A percentile compares a stretch with the other conserved stretches of the same genome.
Conservation (phyloP, 2,113 vertebrate species). For the Mobula birostris region DNA sequence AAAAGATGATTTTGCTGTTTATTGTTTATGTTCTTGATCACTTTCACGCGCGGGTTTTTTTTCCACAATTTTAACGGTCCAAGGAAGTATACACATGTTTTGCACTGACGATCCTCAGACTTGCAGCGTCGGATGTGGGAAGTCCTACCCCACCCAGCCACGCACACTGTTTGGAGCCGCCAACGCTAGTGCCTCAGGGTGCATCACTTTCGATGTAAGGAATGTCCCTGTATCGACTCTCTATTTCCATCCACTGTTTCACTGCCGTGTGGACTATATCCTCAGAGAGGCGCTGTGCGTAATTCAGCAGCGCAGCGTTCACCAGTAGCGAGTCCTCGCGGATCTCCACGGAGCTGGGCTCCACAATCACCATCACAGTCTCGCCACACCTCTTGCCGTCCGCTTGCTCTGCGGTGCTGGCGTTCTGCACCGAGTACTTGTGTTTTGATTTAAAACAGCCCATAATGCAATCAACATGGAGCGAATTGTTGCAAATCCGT, state of each 20-base stretch:
- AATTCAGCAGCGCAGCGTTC: conserved; percentile 62
- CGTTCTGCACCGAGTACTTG: conserved; percentile 53
- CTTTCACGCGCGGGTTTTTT: not conserved
- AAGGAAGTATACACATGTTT: not conserved
- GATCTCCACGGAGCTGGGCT: conserved; percentile 41
- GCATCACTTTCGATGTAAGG: conserved; percentile 88
- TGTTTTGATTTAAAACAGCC: conserved; percentile 93
- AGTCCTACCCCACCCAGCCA: not conserved
- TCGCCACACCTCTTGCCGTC: conserved; percentile 44
- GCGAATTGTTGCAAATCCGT: not conserved
- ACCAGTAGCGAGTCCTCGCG: conserved; percentile 44
- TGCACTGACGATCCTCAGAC: not conserved
- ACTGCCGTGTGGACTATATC: conserved; percentile 80
- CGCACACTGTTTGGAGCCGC: not conserved
- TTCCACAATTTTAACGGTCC: not conserved
- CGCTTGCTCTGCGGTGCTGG: conserved; percentile 49
- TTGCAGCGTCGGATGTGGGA: not conserved
- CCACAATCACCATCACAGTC: conserved; percentile 59
- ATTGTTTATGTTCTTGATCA: not conserved
- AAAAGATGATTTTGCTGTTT: not conserved
- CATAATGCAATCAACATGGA: conserved; percentile 61
- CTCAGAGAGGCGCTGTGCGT: conserved; percentile 74
- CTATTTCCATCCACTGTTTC: conserved; percentile 78
- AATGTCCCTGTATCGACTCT: conserved; percentile 82
- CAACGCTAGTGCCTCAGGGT: conserved; percentile 51